Base-by-base conservation (phyloP, 2,888 invertebrate genomes). In the Merodon equestris region DNA sequence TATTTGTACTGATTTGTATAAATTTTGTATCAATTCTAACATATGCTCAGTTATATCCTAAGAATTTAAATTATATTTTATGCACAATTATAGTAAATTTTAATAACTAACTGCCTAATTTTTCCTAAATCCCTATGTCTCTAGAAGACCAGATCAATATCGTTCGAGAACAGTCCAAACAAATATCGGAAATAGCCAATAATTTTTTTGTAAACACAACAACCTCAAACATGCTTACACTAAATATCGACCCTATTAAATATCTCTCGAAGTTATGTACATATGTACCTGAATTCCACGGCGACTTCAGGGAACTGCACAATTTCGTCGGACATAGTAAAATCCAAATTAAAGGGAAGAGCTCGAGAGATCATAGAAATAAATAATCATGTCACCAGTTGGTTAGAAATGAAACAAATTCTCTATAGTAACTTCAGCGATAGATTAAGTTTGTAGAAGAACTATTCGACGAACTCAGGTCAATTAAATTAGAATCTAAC, bases 381-480 rank as follows among this genome's bases (percentile, higher is more conserved):
- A 40, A 64, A 64, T 44, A 10, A 12, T 1, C 57, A 72, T 5
- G 13, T 57, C 0, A 56, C 40, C 0, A 38, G 18, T 0, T 72
- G 64, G 64, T 10, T 10, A 18, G 63, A 64, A 1, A 72, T 72
- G 17, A 72, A 56, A 18, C 9, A 9, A 1, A 63, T 40, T 9
- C 18, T 75, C 7, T 38, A 63, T 10, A 54, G 56, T 9, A 75
- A 75, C 19, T 75, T 75, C 13, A 63, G 75, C 34, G 75, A 75
- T 27, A 50, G 75, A n/a, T 14, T 50, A 9, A 63, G 51, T 4
- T 13, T 47, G n/a, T n/a, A 27, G 51, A 68, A 47, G 60, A 74
- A 48, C 15, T 74, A 3, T 67, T 74, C 17, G 61, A 74, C 15
- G 54, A 74, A 38, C 48, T 67, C 1, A 27, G 67, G 12, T 18